phyloP scores from a whole-genome alignment of 2,888 invertebrate genomes.

The Iselma pallidipennis region DNA sequence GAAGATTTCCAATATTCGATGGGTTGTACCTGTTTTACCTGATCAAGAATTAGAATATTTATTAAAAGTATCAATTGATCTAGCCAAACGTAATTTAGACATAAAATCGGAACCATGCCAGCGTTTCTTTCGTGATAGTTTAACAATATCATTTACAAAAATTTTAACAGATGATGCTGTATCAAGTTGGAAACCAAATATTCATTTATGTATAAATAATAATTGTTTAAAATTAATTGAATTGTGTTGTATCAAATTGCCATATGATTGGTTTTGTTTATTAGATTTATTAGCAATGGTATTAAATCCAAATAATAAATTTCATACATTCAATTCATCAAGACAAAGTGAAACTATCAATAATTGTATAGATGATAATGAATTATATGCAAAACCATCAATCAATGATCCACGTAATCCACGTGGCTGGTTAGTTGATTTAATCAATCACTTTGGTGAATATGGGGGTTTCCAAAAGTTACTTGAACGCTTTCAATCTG shows the following conservation, averaged over 20 bases:
- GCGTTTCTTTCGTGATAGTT: constrained; percentile 91
- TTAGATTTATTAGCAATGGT: constrained; percentile 91
- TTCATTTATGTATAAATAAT: constrained; percentile 92
- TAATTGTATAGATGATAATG: constrained; percentile 69
- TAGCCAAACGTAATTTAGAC: constrained; percentile 88
- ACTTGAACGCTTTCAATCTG: constrained; percentile 79
- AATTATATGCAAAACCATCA: constrained; percentile 73
- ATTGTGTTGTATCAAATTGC: constrained; percentile 88
- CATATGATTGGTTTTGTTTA: constrained; percentile 88
- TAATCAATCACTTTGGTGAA: constrained; percentile 92
- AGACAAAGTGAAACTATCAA: constrained; percentile 74
- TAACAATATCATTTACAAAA: constrained; percentile 93
- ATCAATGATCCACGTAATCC: constrained; percentile 78
- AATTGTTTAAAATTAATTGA: constrained; percentile 92
- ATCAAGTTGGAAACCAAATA: constrained; percentile 96
- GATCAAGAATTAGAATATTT: constrained; percentile 94
- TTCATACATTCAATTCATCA: constrained; percentile 83
- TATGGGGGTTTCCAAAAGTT: constrained; percentile 87
- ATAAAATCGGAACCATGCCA: constrained; percentile 88
- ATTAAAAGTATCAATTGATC: constrained; percentile 84
- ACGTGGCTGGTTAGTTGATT: constrained; percentile 94
- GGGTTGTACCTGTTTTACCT: constrained; percentile 97
- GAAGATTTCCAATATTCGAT: constrained; percentile 93
- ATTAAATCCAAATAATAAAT: constrained; percentile 95
- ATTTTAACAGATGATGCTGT: constrained; percentile 98